These are phyloP conservation scores for Eupithecia tripunctaria DNA, from an alignment of 2,888 invertebrate species.

Conservation along the genomic window DNA sequence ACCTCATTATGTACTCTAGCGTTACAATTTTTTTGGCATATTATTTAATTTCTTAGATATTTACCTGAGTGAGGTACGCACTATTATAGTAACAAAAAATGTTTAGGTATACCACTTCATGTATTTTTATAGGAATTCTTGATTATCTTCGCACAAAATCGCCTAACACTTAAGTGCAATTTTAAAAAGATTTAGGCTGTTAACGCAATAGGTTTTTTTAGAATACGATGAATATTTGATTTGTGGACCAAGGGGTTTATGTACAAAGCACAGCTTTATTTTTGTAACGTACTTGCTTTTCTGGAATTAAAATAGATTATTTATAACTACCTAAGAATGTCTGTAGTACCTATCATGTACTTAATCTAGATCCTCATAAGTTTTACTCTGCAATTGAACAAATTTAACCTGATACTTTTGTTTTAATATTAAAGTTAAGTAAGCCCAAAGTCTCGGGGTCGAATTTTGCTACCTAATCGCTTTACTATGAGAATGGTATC, in stretches of 20 bases:
- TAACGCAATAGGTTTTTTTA: conserved; percentile 28
- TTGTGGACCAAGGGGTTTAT: conserved; percentile 58
- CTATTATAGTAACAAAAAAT: too few species aligned
- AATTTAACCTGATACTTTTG: neutral
- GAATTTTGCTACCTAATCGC: too few species aligned
- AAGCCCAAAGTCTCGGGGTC: too few species aligned
- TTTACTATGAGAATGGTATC: too few species aligned
- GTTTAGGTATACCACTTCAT: neutral
- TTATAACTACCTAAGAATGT: conserved; percentile 55
- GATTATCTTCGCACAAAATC: conserved; percentile 5
- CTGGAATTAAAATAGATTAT: conserved; percentile 50
- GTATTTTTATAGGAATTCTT: neutral
- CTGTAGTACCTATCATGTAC: conserved; percentile 18
- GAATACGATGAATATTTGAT: conserved; percentile 41
- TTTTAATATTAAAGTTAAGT: too few species aligned
- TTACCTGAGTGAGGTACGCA: too few species aligned
- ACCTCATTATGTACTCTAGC: too few species aligned
- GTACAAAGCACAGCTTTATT: conserved; percentile 51
- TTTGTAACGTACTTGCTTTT: conserved; percentile 59
- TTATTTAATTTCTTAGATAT: too few species aligned
- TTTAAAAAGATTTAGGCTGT: neutral
- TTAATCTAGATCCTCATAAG: neutral
- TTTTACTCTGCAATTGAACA: neutral
- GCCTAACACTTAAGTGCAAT: neutral
- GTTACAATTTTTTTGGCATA: too few species aligned